Evolutionary conservation across 1,140 invertebrate species (phyloP), one percentile per base, ranked within the genome.

Genomic region (Lucilia cuprina): DNA sequence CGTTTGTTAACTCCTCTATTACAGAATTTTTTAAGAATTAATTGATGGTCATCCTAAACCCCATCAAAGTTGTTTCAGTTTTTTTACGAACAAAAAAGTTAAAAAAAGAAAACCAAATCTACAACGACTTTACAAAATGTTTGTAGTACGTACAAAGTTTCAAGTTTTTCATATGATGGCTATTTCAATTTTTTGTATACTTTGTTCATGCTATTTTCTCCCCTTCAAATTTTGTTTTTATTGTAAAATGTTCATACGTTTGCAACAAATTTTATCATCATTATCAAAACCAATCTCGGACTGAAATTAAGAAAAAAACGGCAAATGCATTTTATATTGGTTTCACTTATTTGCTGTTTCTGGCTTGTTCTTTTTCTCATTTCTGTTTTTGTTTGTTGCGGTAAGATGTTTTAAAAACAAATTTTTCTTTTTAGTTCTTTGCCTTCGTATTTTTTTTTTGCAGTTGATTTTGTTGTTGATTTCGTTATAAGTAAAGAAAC

Each of bases 281-380:
- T 80, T 80, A 80, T 80, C 77, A 80, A 80, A 80, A 80, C 77
- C 77, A 80, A 80, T 80, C 77, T 80, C 77, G 77, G 77, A 80
- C 77, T 34, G n/a, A 19, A 47, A 50, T 13, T 12, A 47, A 49
- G 49, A 80, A 80, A 47, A 19, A 78, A 78, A 78, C 34, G 19
- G 41, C 41, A 19, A 78, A 50, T 80, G 77, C 47, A 80, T 80
- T 80, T 80, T 80, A 49, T 80, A 80, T 80, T 80, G 77, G 9
- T 47, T 25, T 78, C 75, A 47, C 55, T 17, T 60, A 60, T 60
- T 19, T 80, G 41, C 47, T 25, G 77, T 35, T 80, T 17, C 19
- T 80, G 12, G 25, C 1, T 30, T 80, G 35, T 41, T 19, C 14
- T 41, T 78, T 50, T 80, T 21, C 19, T 3, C 25, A 30, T 2